A percentile compares a stretch with the other conserved stretches of the same genome.
Evolutionary conservation across 23 tunicate species (phyloP).

Genomic region (Halocynthia roretzi): DNA sequence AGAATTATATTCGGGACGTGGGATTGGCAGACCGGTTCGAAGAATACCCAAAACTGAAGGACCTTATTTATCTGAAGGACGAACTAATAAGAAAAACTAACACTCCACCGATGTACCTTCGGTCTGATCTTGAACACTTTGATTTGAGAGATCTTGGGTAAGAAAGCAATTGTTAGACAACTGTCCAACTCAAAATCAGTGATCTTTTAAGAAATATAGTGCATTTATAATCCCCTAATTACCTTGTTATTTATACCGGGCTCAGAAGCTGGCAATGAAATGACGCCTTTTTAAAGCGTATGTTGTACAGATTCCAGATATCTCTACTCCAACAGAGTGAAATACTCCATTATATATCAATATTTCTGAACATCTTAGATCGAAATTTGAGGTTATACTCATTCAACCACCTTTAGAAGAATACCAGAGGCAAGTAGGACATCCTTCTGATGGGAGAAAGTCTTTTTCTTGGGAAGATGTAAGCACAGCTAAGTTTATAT

Average conservation of each 20-base stretch:
- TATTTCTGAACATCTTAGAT: slow-evolving; percentile 16
- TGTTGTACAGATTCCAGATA: too few relatives aligned
- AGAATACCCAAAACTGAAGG: slow-evolving; percentile 94
- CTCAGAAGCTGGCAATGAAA: too few relatives aligned
- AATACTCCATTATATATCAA: too few relatives aligned
- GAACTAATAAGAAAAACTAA: slow-evolving; percentile 71
- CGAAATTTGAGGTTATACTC: slow-evolving; percentile 78
- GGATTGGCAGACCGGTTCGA: slow-evolving; percentile 85
- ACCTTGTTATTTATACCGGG: neutral
- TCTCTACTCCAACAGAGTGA: too few relatives aligned
- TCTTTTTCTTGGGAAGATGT: slow-evolving; percentile 71
- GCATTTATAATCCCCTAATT: too few relatives aligned
- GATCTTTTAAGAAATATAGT: too few relatives aligned
- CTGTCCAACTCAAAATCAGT: neutral
- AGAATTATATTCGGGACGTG: slow-evolving; percentile 29
- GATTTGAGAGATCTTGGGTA: slow-evolving; percentile 67
- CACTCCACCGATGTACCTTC: slow-evolving; percentile 83
- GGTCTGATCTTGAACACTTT: slow-evolving; percentile 54
- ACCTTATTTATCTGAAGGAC: slow-evolving; percentile 69
- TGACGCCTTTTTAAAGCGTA: neutral
- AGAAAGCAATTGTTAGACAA: neutral
- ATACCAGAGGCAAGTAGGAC: slow-evolving; percentile 78
- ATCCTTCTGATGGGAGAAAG: slow-evolving; percentile 55
- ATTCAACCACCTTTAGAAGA: slow-evolving; percentile 94
- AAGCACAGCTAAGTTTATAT: neutral